Evolutionary conservation across 92 coral and sea anemone species (phyloP).

Genomic region (Muricea muricata): DNA sequence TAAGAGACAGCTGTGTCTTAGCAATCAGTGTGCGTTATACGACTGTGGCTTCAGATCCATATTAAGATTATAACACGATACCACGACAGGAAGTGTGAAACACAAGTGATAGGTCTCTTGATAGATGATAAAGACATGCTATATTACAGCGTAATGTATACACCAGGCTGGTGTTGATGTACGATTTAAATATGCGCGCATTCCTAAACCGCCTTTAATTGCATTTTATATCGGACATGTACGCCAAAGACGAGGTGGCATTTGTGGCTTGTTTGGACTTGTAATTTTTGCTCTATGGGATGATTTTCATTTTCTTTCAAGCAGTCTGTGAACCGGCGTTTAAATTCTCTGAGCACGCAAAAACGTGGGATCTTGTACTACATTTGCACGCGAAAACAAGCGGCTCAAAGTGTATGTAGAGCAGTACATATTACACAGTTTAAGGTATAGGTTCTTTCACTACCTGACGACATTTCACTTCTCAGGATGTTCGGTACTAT

Average conservation of each 20-base stretch:
- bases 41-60: slow-evolving; percentile 22
- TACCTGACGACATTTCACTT: no score
- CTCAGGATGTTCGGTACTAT: no score
- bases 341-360: no score
- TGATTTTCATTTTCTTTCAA: no score
- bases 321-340: no score
- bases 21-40: slow-evolving; percentile 4
- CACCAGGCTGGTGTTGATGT: slow-evolving; percentile 35
- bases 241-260: not conserved
- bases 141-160: slow-evolving; percentile 29
- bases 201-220: not conserved
- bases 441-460: no score
- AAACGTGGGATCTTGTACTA: no score
- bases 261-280: no score
- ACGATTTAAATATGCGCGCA: slow-evolving; percentile 4
- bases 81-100: slow-evolving; percentile 33
- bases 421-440: no score
- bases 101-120: slow-evolving; percentile 33
- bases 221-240: not conserved
- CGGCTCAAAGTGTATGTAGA: no score
- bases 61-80: slow-evolving; percentile 45
- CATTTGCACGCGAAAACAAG: no score
- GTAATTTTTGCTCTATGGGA: no score
- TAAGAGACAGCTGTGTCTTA: slow-evolving; percentile 20
- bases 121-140: slow-evolving; percentile 46